Evolutionary conservation across 1,140 invertebrate genomes (phyloP), one percentile per base, ranked within the genome.

Genomic region (Prorops nasuta): DNA sequence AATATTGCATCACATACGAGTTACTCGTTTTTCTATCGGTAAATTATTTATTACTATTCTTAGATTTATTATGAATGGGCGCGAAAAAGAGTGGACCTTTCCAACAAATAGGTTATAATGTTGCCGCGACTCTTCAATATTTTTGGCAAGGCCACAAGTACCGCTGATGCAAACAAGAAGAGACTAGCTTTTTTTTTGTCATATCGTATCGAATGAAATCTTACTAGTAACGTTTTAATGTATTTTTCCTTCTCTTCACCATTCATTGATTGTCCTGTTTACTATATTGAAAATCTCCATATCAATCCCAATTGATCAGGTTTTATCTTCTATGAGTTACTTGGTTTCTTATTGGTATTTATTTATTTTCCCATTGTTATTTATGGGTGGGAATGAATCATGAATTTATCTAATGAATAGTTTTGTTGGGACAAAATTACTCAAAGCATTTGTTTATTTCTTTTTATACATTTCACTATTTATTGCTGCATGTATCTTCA

Each of bases 11-110:
- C 52, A 19, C 39, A 47, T 47, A 28, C 24, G 50, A 34, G 24
- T 6, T 28, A 6, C 24, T 52, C 24, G 39, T 12, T 9, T 34
- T 38, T 52, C 18, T 35, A 31, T 14, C 44, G 49, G 34, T 4
- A 35, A n/a, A 15, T 56, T 41, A 51, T 52, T 47, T 52, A 43
- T 56, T 56, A 43, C 15, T 20, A 44, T 47, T 56, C 44, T n/a
- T 12, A 44, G 31, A 12, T 34, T 14, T 2, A 44, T 15, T 31
- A 34, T 35, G 8, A 51, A 42, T 47, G 40, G 35, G 39, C 42
- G 45, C 16, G 32, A 18, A 46, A 21, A 32, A 18, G 6, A 20
- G 49, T 55, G 19, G 51, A 37, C 51, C 40, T 18, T 24, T 42
- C n/a, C 18, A 34, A 18, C 9, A n/a, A 34, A 20, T 50, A 54